Evolutionary conservation across 2,888 invertebrate genomes (phyloP).

Genomic region (Sminthurides aquaticus): DNA sequence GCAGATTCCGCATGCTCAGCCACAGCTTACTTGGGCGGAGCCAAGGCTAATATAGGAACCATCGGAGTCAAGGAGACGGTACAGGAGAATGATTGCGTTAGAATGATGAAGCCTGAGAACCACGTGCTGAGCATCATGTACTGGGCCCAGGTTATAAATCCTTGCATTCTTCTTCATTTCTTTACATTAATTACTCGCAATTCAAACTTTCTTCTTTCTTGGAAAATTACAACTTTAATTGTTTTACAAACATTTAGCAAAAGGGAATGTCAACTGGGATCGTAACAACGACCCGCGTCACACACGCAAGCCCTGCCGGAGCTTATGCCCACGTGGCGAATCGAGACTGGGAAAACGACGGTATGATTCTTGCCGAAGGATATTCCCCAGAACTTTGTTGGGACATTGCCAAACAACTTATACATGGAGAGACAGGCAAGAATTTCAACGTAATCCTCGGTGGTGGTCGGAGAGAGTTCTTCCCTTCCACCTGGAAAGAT

Average conservation of each 20-base stretch:
- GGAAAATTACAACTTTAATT: too few relatives aligned
- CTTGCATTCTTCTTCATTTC: too few relatives aligned
- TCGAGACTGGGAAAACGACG: conserved; percentile 75
- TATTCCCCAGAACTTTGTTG: conserved; percentile 53
- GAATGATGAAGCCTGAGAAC: not conserved
- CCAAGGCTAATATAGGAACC: conserved; percentile 68
- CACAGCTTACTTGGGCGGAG: conserved; percentile 69
- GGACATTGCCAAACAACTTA: conserved; percentile 74
- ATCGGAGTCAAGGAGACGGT: conserved; percentile 68
- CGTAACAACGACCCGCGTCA: conserved; percentile 38
- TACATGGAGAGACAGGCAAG: conserved; percentile 68
- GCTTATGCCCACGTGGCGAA: conserved; percentile 50
- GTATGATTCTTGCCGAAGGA: conserved; percentile 51
- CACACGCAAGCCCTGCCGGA: conserved; percentile 45
- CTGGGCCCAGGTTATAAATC: not conserved
- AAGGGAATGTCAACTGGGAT: conserved; percentile 54
- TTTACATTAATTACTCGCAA: too few relatives aligned
- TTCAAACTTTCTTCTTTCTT: too few relatives aligned
- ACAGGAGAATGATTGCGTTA: conserved; percentile 20
- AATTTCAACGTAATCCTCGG: conserved; percentile 58
- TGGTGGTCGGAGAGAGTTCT: conserved; percentile 37
- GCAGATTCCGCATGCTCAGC: conserved; percentile 48
- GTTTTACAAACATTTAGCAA: too few relatives aligned
- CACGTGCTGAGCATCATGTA: not conserved
- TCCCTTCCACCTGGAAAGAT: not conserved